These are phyloP conservation scores for Colletes latitarsis DNA, from an alignment of 1,140 invertebrate species.

Conservation along the genomic window DNA sequence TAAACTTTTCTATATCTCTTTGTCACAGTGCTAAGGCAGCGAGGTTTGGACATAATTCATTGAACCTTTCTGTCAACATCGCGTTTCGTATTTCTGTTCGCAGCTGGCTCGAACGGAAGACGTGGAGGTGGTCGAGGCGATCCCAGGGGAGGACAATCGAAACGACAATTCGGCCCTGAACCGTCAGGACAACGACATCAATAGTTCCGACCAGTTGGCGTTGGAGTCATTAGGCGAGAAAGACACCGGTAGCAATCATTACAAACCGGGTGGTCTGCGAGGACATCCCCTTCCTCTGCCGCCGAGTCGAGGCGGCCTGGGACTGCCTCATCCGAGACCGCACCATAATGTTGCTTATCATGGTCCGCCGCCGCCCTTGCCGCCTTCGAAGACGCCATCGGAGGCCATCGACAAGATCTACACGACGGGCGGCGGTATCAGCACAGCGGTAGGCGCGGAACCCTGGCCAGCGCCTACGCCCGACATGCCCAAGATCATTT, in stretches of 20 bases:
- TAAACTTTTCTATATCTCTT: too few relatives aligned
- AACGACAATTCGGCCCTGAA: constrained; percentile 77
- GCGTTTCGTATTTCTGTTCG: constrained; percentile 54
- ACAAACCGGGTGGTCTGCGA: constrained; percentile 80
- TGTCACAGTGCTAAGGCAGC: too few relatives aligned
- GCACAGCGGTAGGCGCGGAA: constrained; percentile 81
- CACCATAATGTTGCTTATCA: constrained; percentile 84
- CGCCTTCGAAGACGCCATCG: constrained; percentile 70
- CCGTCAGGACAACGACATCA: constrained; percentile 69
- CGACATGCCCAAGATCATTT: constrained; percentile 95
- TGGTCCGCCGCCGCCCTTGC: constrained; percentile 85
- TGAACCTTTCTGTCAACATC: too few relatives aligned
- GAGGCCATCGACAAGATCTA: constrained; percentile 85
- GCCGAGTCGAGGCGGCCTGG: constrained; percentile 79
- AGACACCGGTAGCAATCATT: constrained; percentile 78
- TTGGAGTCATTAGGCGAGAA: constrained; percentile 84
- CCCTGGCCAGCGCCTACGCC: constrained; percentile 90
- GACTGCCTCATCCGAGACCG: constrained; percentile 78
- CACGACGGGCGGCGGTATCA: constrained; percentile 71
- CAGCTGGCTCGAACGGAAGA: constrained; percentile 83
- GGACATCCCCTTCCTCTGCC: constrained; percentile 82
- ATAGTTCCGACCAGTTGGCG: constrained; percentile 84
- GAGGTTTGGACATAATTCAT: not conserved
- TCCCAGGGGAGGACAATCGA: constrained; percentile 81
- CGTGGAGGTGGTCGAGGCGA: constrained; percentile 85